These are phyloP conservation scores for Montipora capitata DNA, from an alignment of 92 coral and sea anemone genomes.

Conservation along the genomic window DNA sequence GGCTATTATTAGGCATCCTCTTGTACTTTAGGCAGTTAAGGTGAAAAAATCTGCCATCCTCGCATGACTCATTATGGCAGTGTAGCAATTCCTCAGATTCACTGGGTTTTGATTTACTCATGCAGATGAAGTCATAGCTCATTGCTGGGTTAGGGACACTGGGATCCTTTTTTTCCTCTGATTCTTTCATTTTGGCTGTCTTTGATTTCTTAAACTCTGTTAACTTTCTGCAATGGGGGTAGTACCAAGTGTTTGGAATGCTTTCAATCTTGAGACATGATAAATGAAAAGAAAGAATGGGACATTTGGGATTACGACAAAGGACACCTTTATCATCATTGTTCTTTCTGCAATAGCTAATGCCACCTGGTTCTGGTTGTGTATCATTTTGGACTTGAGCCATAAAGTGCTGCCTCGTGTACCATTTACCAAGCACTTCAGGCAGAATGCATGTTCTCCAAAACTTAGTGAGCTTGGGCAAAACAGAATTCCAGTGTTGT, in stretches of 20 bases:
- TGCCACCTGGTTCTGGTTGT: conserved; percentile 25
- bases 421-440: conserved; percentile 79
- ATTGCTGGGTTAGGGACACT: too few species aligned
- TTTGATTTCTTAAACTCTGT: conserved; percentile 61
- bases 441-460: too few species aligned
- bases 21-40: too few species aligned
- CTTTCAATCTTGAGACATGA: too few species aligned
- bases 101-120: too few species aligned
- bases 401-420: conserved; percentile 56
- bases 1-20: too few species aligned
- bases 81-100: conserved; percentile 69
- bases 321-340: conserved; percentile 48
- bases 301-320: conserved; percentile 63
- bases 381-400: conserved; percentile 17
- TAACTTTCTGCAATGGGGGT: conserved; percentile 67
- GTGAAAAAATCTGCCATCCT: conserved; percentile 66
- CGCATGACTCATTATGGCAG: conserved; percentile 50
- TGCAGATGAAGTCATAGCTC: too few species aligned
- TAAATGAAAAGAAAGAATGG: too few species aligned
- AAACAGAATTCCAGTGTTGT: conserved; percentile 47
- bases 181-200: conserved; percentile 5
- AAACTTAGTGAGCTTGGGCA: too few species aligned
- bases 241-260: conserved; percentile 66
- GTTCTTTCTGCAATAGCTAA: background rate
- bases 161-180: background rate